Percentiles rank a stretch among this genome's conserved stretches.
phyloP scores from a whole-genome alignment of 2,113 vertebrate species.

The Macrotis lagotis region DNA sequence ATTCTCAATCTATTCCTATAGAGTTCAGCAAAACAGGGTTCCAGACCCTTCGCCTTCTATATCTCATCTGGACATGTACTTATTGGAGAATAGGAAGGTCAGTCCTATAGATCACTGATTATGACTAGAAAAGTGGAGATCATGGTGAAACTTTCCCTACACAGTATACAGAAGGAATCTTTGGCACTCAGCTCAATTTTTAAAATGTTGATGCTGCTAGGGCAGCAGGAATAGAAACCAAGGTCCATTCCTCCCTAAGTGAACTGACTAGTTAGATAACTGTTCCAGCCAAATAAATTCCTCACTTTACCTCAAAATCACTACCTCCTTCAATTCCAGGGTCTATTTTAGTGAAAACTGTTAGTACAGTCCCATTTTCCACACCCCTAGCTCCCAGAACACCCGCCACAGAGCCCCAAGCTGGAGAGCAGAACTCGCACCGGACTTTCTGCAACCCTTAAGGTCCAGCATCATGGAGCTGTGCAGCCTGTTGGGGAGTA shows the following conservation, averaged over 20 bases:
- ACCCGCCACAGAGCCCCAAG: background rate
- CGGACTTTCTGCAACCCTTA: constrained; percentile 72
- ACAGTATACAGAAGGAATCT: background rate
- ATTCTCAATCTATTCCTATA: background rate
- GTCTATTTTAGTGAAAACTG: background rate
- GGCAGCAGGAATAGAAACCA: background rate
- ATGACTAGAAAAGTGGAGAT: background rate
- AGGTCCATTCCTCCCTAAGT: background rate
- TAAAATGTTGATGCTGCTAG: background rate
- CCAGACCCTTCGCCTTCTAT: background rate
- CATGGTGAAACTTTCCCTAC: background rate
- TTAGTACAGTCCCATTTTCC: background rate
- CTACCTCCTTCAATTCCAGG: background rate
- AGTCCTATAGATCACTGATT: background rate
- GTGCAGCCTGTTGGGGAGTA: constrained; percentile 63
- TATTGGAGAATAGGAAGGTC: background rate
- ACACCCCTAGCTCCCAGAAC: constrained; percentile 12
- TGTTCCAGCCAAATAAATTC: background rate
- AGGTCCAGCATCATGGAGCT: constrained; percentile 57
- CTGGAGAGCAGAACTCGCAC: constrained; percentile 66
- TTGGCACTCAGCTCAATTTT: background rate
- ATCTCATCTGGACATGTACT: background rate
- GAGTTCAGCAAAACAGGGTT: accelerated
- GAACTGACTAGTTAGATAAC: background rate
- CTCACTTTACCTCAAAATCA: background rate